Conservation (phyloP, 2,888 invertebrate genomes). For the Pseudeuparius sepicola region DNA sequence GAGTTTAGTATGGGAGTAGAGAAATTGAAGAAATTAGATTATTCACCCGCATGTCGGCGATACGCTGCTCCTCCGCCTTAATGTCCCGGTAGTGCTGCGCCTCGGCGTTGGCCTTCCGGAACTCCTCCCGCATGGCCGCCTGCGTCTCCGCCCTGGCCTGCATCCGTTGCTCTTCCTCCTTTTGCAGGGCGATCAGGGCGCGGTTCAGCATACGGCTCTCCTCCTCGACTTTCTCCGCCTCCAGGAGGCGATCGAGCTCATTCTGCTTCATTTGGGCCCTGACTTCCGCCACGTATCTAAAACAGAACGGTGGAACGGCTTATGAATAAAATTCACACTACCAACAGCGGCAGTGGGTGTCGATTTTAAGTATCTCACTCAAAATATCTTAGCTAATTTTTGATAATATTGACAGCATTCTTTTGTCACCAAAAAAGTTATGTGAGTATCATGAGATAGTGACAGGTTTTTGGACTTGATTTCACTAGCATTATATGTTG, state of each 20-base stretch:
- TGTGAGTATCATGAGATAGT: too few species aligned
- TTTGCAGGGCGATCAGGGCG: conserved; percentile 52
- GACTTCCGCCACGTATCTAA: conserved; percentile 32
- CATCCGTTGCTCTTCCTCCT: conserved; percentile 51
- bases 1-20: too few species aligned
- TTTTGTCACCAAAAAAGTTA: too few species aligned
- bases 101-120: conserved; percentile 53
- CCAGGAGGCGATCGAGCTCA: conserved; percentile 44
- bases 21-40: too few species aligned
- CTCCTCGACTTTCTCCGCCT: conserved; percentile 57
- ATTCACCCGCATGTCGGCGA: conserved; percentile 52
- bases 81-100: conserved; percentile 50
- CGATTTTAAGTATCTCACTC: too few species aligned
- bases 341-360: too few species aligned
- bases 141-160: conserved; percentile 45
- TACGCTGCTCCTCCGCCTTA: conserved; percentile 55
- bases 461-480: too few species aligned
- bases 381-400: too few species aligned
- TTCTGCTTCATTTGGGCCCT: conserved; percentile 44
- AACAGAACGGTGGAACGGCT: too few species aligned
- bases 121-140: conserved; percentile 46
- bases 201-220: conserved; percentile 55
- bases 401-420: neutral
- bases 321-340: too few species aligned
- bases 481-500: too few species aligned